Conservation (phyloP, 2,888 invertebrate species). For the Lasioglossum calceatum region DNA sequence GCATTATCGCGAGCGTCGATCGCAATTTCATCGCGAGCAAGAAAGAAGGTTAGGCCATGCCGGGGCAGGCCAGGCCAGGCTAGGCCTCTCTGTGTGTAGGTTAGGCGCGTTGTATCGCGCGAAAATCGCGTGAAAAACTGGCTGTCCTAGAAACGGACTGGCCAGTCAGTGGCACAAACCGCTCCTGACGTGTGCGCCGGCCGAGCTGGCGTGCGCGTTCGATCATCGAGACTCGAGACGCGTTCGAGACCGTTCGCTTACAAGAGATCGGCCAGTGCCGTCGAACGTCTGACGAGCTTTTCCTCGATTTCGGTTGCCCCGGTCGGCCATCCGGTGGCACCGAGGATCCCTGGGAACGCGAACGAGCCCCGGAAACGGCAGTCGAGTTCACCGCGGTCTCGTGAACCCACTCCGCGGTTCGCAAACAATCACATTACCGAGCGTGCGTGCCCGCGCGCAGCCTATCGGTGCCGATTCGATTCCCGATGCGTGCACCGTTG, state of each 20-base stretch:
- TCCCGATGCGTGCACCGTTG: slow-evolving; percentile 24
- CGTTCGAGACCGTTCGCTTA: neutral
- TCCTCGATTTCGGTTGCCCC: slow-evolving; percentile 8
- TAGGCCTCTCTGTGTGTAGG: slow-evolving; percentile 34
- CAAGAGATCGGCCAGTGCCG: neutral
- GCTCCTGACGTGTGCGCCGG: slow-evolving; percentile 56
- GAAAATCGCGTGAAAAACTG: slow-evolving; percentile 81
- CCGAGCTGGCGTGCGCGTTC: slow-evolving; percentile 16
- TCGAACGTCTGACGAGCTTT: neutral
- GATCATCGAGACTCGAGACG: slow-evolving; percentile 16
- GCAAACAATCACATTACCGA: slow-evolving; percentile 26
- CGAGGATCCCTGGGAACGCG: neutral
- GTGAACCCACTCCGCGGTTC: slow-evolving; percentile 11
- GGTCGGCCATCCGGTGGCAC: neutral
- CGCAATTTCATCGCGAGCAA: slow-evolving; percentile 69
- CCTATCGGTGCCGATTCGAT: slow-evolving; percentile 33
- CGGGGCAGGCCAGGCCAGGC: slow-evolving; percentile 23
- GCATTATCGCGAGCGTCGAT: slow-evolving; percentile 61
- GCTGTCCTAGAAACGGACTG: slow-evolving; percentile 80
- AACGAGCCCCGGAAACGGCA: neutral
- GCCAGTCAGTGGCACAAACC: slow-evolving; percentile 79
- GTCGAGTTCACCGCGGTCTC: neutral
- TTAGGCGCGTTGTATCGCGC: slow-evolving; percentile 71
- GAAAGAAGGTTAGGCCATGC: slow-evolving; percentile 77
- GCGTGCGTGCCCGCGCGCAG: neutral